Base-by-base conservation (phyloP, 1,140 invertebrate genomes). In the Microplitis demolitor region DNA sequence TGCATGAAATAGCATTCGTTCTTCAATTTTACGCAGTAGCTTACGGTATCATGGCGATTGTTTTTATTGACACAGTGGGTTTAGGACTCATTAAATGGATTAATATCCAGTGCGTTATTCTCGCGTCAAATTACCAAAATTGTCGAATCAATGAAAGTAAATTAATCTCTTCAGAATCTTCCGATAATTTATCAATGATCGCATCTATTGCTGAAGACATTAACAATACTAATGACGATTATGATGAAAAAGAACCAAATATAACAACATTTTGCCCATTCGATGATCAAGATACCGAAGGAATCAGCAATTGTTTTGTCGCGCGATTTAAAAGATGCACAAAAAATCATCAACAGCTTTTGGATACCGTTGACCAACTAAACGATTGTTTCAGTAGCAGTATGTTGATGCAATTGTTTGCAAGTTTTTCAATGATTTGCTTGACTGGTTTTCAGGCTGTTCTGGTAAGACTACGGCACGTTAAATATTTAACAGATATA, bases 351-450 rank as follows among this genome's bases (percentile, higher is more conserved):
- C 80, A 82, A 56, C 50, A 75, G 61, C 58, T 82, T 14, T 63
- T 79, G 9, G n/a, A 16, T 1, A 66, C 75, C 39, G 63, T 77
- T 33, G 67, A 76, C 5, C 75, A 78, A 33, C 76, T 79, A 31
- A 80, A 82, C 61, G 34, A 69, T 16, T 13, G 77, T 2, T 82
- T 76, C 34, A 79, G 63, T 69, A 62, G 63, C 16, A 75, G 75
- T 34, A 77, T 78, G 78, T 76, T 82, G 61, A 62, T 78, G 58
- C 81, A 82, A 62, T 73, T 82, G 63, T 58, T 77, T 9, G 78
- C 76, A 8, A 82, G 81, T 37, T 77, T 71, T 8, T 73, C 70
- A 50, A 79, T 82, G 56, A 82, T 82, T 74, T 81, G 80, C 58
- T 73, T 82, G 37, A 76, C 76, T 14, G 75, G 80, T 63, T 82